Evolutionary conservation across 2,113 vertebrate genomes (phyloP).

Genomic region (Prolemur simus): DNA sequence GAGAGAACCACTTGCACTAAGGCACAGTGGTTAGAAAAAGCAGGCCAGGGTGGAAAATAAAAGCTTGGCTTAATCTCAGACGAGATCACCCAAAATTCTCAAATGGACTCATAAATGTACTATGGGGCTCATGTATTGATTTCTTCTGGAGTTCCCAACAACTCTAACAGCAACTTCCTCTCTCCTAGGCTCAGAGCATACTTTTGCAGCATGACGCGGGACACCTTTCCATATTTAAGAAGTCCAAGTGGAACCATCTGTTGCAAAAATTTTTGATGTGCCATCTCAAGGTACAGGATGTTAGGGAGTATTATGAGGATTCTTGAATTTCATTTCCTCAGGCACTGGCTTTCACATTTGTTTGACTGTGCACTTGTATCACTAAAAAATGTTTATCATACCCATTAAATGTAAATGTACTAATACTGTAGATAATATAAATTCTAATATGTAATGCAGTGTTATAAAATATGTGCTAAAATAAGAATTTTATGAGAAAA

Average conservation of each 20-base stretch:
- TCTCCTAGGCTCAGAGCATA: constrained; percentile 78
- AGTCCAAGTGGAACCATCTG: constrained; percentile 83
- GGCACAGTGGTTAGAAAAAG: background rate
- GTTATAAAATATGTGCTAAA: background rate
- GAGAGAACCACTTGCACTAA: background rate
- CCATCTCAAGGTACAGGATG: constrained; percentile 82
- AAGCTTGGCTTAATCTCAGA: background rate
- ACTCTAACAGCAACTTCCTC: background rate
- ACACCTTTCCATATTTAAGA: constrained; percentile 83
- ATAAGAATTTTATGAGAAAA: background rate
- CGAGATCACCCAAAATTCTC: background rate
- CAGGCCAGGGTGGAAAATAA: background rate
- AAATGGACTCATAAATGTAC: background rate
- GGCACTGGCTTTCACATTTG: background rate
- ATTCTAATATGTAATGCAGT: background rate
- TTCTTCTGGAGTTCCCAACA: background rate
- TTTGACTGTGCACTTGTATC: background rate
- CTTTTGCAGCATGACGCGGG: constrained; percentile 84
- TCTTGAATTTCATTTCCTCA: background rate
- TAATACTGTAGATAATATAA: background rate
- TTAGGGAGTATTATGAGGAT: background rate
- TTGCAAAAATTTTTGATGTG: constrained; percentile 83
- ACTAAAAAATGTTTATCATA: background rate
- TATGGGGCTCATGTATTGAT: accelerated
- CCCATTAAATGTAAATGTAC: background rate